Evolutionary conservation across 2,113 vertebrate species (phyloP), one percentile per base, ranked within the genome.

Genomic region (Stegastes partitus): DNA sequence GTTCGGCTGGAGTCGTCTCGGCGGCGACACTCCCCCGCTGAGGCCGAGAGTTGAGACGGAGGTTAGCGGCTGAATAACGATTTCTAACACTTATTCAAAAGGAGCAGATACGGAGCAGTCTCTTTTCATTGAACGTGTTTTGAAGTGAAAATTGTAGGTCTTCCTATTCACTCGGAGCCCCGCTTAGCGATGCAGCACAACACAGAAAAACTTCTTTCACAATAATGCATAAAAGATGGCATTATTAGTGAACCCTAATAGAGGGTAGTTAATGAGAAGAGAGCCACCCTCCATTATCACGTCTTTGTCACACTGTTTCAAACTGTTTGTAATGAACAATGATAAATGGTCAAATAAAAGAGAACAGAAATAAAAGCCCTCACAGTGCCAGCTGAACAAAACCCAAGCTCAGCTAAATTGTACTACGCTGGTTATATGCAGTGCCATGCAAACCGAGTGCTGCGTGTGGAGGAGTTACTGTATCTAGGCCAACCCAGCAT

Each of bases 401-500:
- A 57, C 19, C 42, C 5, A 19, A 56, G 34, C 74, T 81, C 69
- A 58, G 75, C 66, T 64, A 2, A 64, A 55, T 11, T 51, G 64
- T 55, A 55, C 58, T 50, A 12, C 9, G 54, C 37, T 1, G 75
- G 58, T 19, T 61, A 0, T 23, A 21, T 34, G 53, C 61, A n/a
- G 70, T 28, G 66, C 63, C 57, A 49, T 57, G 22, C 59, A 62
- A 31, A 50, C 26, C 4, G 56, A 71, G 69, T 53, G 70, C 69
- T 44, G 68, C 3, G 42, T 28, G 72, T 65, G 80, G 76, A 74
- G 87, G 75, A 57, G 67, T 58, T 64, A n/a, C 84, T 58, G 83
- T 82, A 91, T 86, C 73, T 90, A 89, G 89, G 90, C 81, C 89
- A 87, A 55, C 69, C 16, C 89, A 86, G 86, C 87, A 11, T 47